Base-by-base conservation (phyloP, 2,797 vertebrate genomes). In the Tauraco hartlaubi region DNA sequence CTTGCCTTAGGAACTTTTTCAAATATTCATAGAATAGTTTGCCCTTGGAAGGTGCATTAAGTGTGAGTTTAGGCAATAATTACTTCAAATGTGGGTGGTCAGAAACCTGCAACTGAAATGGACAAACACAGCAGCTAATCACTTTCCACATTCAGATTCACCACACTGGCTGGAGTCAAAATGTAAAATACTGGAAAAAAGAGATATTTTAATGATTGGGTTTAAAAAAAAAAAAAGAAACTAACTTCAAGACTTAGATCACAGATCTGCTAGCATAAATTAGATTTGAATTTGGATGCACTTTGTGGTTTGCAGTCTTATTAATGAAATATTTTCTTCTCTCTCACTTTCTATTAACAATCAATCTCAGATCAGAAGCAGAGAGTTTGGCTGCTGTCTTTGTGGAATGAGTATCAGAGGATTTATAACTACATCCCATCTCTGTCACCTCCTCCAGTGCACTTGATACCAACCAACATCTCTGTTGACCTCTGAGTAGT, bases 11-110 rank as follows among this genome's bases (percentile, higher is more conserved):
- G 97, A 97, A 95, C 71, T 54, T 96, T 86, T 97, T 97, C 96
- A 97, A 93, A 97, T 98, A 97, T 97, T 98, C 94, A 97, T 97
- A 87, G 95, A 95, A 90, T 67, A 90, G 69, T 94, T 97, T 94
- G 31, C 91, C 87, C 76, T 96, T 97, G 85, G 94, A 97, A 97
- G 84, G 90, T 98, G 52, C 95, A 94, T 96, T 97, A 96, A 97
- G 77, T 96, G 93, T 94, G 82, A 97, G 83, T 98, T 96, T 94
- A 97, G 90, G 96, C 96, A 97, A 89, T 85, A 94, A 86, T 96
- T 93, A 68, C 90, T 92, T 97, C 91, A 92, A 90, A 87, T 83
- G 59, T 88, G 86, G 87, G 92, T 96, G 95, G 96, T 96, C 90
- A 28, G 81, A 96, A 97, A 91, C 55, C 88, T 91, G 59, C 90